phyloP scores from a whole-genome alignment of 2,888 invertebrate genomes.

The Andrena trimmerana region DNA sequence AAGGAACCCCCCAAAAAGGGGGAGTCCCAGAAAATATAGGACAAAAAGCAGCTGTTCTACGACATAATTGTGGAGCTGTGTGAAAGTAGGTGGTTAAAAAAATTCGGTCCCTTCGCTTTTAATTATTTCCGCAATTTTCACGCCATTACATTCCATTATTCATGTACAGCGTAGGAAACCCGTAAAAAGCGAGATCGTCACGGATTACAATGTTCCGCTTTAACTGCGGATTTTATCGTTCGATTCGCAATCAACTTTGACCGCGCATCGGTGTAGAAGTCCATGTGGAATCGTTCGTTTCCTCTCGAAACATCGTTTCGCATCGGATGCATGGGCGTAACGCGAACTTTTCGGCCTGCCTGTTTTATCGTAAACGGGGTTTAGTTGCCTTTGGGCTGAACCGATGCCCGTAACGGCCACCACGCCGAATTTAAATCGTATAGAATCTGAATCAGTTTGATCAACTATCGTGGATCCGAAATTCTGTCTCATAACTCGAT shows the following conservation, averaged over 20 bases:
- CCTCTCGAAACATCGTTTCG: constrained; percentile 34
- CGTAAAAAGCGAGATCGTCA: constrained; percentile 41
- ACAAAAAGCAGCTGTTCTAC: constrained; percentile 21
- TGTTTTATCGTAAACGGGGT: constrained; percentile 72
- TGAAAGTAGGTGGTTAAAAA: constrained; percentile 33
- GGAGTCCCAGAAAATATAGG: neutral
- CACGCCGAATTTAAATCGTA: constrained; percentile 22
- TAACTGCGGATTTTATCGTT: constrained; percentile 51
- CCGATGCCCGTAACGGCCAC: constrained; percentile 9
- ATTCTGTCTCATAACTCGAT: constrained; percentile 8
- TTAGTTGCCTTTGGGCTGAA: constrained; percentile 52
- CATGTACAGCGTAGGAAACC: neutral
- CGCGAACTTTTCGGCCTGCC: constrained; percentile 67
- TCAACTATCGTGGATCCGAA: constrained; percentile 5
- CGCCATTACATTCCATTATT: constrained; percentile 49
- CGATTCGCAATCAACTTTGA: constrained; percentile 57
- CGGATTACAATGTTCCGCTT: constrained; percentile 42
- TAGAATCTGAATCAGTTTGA: constrained; percentile 2
- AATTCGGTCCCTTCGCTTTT: constrained; percentile 38
- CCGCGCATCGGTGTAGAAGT: constrained; percentile 35
- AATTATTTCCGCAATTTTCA: constrained; percentile 61
- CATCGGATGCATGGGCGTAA: constrained; percentile 53
- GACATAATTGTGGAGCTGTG: constrained; percentile 59
- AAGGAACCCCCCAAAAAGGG: neutral
- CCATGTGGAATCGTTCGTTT: constrained; percentile 42